These are phyloP conservation scores for Sardinella longiceps DNA, from an alignment of 2,797 vertebrate species.

Conservation along the genomic window DNA sequence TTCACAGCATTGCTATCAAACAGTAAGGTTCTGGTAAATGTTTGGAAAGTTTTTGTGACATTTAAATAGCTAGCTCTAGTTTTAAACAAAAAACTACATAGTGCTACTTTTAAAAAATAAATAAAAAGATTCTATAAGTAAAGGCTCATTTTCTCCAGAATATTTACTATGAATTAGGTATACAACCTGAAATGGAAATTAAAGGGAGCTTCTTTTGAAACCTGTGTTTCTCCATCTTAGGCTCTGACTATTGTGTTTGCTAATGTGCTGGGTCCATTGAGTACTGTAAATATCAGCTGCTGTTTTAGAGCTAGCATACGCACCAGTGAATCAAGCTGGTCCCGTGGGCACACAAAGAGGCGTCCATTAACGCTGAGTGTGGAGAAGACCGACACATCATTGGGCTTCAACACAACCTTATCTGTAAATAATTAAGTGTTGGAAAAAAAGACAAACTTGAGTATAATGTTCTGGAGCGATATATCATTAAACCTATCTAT, in stretches of 20 bases:
- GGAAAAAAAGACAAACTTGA: background rate
- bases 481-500: slow-evolving; percentile 7
- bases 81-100: too few relatives aligned
- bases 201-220: background rate
- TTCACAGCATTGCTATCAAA: too few relatives aligned
- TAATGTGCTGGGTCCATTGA: background rate
- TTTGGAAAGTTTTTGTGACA: too few relatives aligned
- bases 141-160: background rate
- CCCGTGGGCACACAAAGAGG: slow-evolving; percentile 89
- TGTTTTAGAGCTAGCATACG: slow-evolving; percentile 52
- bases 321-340: slow-evolving; percentile 94
- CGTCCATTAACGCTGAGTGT: slow-evolving; percentile 91
- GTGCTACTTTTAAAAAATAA: too few relatives aligned
- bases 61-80: too few relatives aligned
- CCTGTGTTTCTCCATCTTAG: background rate
- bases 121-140: too few relatives aligned
- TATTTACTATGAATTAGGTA: background rate
- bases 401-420: slow-evolving; percentile 90
- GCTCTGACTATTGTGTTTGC: background rate
- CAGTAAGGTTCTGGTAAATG: too few relatives aligned
- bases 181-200: background rate
- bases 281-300: slow-evolving; percentile 23
- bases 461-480: too few relatives aligned
- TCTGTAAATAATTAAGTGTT: slow-evolving; percentile 74
- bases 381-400: slow-evolving; percentile 94